A percentile compares a stretch with the other conserved stretches of the same genome.
Conservation (phyloP, 2,888 invertebrate species). For the Chymomyza procnemis region DNA sequence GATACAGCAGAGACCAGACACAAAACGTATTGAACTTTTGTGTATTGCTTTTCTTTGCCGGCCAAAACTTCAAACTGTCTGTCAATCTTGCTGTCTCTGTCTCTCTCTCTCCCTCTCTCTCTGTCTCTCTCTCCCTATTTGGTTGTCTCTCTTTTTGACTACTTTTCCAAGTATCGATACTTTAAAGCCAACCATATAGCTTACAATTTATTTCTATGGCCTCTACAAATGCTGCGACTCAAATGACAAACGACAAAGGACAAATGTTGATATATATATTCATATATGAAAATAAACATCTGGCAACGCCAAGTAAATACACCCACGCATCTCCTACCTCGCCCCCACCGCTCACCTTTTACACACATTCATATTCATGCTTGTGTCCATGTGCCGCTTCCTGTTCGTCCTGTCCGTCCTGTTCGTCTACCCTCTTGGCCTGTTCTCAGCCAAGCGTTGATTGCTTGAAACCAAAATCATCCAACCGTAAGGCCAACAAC, state of each 20-base stretch:
- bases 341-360: slow-evolving; percentile 7
- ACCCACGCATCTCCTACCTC: slow-evolving; percentile 27
- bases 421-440: no score
- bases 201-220: neutral
- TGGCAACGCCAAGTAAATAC: slow-evolving; percentile 59
- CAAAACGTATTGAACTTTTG: slow-evolving; percentile 24
- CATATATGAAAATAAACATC: slow-evolving; percentile 54
- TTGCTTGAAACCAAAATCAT: slow-evolving; percentile 70
- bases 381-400: neutral
- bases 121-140: no score
- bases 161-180: neutral
- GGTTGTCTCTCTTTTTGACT: neutral
- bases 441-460: slow-evolving; percentile 45
- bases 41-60: neutral
- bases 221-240: slow-evolving; percentile 10
- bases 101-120: no score
- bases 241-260: slow-evolving; percentile 30
- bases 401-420: neutral
- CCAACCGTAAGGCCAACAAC: slow-evolving; percentile 70
- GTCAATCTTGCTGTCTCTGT: neutral
- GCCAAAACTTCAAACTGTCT: neutral
- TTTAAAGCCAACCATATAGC: neutral
- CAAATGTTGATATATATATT: slow-evolving; percentile 48
- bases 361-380: slow-evolving; percentile 6
- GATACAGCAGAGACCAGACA: neutral